Conservation (phyloP, 2,888 invertebrate genomes). For the Aphrophora alni region DNA sequence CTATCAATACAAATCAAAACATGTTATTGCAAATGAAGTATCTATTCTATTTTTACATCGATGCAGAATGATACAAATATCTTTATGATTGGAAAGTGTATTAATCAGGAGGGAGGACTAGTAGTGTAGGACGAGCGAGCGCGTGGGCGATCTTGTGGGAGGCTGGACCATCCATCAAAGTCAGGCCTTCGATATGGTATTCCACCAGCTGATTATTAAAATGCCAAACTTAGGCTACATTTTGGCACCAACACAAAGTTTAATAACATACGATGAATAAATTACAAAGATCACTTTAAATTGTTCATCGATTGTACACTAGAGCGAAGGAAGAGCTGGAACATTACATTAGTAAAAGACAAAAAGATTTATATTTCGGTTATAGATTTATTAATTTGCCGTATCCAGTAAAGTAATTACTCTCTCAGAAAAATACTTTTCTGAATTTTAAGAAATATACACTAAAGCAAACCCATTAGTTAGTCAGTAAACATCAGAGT, state of each 20-base stretch:
- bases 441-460: too few species aligned
- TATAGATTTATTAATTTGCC: too few species aligned
- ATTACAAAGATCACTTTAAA: neutral
- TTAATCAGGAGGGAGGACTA: neutral
- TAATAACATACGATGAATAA: neutral
- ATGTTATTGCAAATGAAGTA: neutral
- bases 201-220: conserved; percentile 6
- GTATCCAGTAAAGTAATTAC: too few species aligned
- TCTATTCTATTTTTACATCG: neutral
- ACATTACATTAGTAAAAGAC: neutral
- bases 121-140: neutral
- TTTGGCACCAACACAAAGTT: neutral
- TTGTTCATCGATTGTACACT: too few species aligned
- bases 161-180: neutral
- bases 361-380: too few species aligned
- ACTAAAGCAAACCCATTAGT: too few species aligned
- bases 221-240: neutral
- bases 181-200: neutral
- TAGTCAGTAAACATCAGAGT: too few species aligned
- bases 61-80: neutral
- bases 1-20: neutral
- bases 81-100: conserved; percentile 6
- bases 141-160: neutral
- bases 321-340: neutral
- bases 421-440: too few species aligned